Conservation (phyloP, 2,797 vertebrate species). For the Darevskia nairensis region DNA sequence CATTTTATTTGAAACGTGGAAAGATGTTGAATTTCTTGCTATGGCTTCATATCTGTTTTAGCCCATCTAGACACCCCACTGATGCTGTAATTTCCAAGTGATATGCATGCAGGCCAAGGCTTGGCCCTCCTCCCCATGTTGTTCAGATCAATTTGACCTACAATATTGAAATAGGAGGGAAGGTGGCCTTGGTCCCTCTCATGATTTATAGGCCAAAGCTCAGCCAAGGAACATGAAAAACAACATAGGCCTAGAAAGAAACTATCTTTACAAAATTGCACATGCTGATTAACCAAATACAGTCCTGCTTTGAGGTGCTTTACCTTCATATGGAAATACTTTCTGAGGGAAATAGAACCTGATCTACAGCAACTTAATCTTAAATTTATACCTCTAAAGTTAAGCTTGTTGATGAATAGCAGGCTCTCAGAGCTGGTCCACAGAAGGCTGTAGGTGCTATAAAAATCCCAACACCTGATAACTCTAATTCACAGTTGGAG, state of each 20-base stretch:
- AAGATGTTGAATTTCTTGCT: background rate
- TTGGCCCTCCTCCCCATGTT: background rate
- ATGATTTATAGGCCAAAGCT: background rate
- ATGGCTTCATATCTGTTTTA: background rate
- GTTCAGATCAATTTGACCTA: background rate
- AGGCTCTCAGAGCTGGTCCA: background rate
- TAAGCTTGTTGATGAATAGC: constrained; percentile 42
- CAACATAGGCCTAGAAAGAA: background rate
- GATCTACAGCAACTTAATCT: constrained; percentile 19
- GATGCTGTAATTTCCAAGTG: background rate
- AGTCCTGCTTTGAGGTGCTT: background rate
- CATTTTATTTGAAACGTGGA: background rate
- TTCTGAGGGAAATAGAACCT: constrained; percentile 17
- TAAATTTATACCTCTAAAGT: constrained; percentile 33
- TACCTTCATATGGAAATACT: background rate
- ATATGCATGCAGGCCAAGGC: background rate
- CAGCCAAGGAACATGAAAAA: background rate
- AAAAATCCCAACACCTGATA: background rate
- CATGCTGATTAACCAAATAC: background rate
- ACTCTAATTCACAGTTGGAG: constrained; percentile 58
- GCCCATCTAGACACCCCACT: background rate
- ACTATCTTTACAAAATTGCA: background rate
- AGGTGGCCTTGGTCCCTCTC: background rate
- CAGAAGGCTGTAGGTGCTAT: constrained; percentile 15
- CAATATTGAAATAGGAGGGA: background rate